These are phyloP conservation scores for Virgularia gustaviana DNA, from an alignment of 92 coral and sea anemone species.

Conservation along the genomic window DNA sequence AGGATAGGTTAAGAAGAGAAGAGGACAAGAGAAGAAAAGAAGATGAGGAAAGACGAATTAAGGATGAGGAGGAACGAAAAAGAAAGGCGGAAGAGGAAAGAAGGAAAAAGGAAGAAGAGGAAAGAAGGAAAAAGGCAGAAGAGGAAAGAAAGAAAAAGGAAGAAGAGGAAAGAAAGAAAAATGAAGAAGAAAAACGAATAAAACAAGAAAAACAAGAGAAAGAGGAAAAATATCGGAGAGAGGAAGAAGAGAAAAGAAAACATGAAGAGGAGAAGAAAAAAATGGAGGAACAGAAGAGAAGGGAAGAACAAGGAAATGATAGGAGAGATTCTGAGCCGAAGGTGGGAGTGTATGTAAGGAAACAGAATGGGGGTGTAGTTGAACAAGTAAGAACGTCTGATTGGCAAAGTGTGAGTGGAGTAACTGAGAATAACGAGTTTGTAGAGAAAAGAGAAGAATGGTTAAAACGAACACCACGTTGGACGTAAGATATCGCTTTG, in stretches of 20 bases:
- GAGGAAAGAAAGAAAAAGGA: constrained; percentile 8
- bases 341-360: background rate
- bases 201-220: background rate
- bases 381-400: background rate
- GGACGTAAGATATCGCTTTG: constrained; percentile 58
- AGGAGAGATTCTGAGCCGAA: constrained; percentile 6
- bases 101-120: constrained; percentile 31
- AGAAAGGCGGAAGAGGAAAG: background rate
- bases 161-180: background rate
- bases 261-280: background rate
- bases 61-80: background rate
- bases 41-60: background rate
- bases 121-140: constrained; percentile 23
- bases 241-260: background rate
- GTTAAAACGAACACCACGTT: constrained; percentile 67
- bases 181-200: background rate
- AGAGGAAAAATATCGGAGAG: background rate
- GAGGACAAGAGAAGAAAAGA: constrained; percentile 2
- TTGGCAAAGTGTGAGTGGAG: background rate
- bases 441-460: constrained; percentile 67
- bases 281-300: constrained; percentile 3
- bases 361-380: background rate
- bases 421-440: constrained; percentile 6
- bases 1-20: constrained; percentile 4
- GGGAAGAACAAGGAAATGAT: background rate